Evolutionary conservation across 2,888 invertebrate species (phyloP).

Genomic region (Hydrotaea diabolus): DNA sequence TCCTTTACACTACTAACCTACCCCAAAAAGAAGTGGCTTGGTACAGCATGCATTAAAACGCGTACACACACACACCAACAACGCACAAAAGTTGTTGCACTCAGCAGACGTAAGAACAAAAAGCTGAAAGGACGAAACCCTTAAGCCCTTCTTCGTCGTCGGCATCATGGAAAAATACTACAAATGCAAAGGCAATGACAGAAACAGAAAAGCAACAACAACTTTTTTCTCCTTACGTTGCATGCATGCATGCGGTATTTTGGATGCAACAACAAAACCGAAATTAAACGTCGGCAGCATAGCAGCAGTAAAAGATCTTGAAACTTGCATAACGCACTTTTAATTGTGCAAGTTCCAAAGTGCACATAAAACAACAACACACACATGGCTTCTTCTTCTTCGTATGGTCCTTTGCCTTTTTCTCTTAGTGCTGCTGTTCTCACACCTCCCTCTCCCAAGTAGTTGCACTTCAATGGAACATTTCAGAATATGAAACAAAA

Average conservation of each 20-base stretch:
- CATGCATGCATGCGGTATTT: slow-evolving; percentile 23
- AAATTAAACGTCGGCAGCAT: slow-evolving; percentile 58
- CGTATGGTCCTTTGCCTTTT: too few relatives aligned
- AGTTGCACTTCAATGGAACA: slow-evolving; percentile 23
- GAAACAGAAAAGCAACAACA: slow-evolving; percentile 2
- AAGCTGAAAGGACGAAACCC: slow-evolving; percentile 26
- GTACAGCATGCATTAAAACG: slow-evolving; percentile 28
- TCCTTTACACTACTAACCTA: slow-evolving; percentile 46
- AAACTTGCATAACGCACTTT: slow-evolving; percentile 47
- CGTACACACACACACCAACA: not conserved
- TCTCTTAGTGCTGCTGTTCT: slow-evolving; percentile 54
- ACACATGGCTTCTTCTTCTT: too few relatives aligned
- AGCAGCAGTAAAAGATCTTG: slow-evolving; percentile 48
- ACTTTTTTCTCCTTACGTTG: not conserved
- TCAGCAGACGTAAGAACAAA: slow-evolving; percentile 3
- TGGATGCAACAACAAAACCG: slow-evolving; percentile 40
- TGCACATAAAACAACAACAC: slow-evolving; percentile 42
- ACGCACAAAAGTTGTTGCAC: not conserved
- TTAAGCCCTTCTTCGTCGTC: slow-evolving; percentile 18
- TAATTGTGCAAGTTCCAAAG: slow-evolving; percentile 67
- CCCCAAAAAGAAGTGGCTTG: slow-evolving; percentile 48
- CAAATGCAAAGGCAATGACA: slow-evolving; percentile 19
- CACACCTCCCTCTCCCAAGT: not conserved
- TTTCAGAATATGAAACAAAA: slow-evolving; percentile 40
- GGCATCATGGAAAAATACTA: slow-evolving; percentile 24